Percentiles rank a stretch among this genome's conserved stretches.
Evolutionary conservation across 2,797 vertebrate genomes (phyloP).

Genomic region (Gadopsis marmoratus): DNA sequence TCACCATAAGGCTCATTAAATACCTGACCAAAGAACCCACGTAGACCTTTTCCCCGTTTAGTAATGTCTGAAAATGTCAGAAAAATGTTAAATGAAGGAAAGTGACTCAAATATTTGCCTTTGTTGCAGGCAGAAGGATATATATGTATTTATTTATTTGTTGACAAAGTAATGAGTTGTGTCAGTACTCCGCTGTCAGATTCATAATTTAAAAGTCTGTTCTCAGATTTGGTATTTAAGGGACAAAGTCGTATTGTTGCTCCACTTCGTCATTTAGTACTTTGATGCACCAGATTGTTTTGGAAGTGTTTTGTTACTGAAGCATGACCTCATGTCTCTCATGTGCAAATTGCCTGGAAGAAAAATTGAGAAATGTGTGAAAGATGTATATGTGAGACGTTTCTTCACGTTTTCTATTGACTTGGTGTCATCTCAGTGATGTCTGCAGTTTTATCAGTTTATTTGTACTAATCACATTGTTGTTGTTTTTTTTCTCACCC

Average conservation of each 20-base stretch:
- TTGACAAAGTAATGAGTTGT: neutral
- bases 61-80: neutral
- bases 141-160: neutral
- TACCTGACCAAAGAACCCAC: neutral
- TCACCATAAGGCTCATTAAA: too few relatives aligned
- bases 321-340: slow-evolving; percentile 1
- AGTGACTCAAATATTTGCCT: neutral
- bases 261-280: neutral
- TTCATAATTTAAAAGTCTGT: neutral
- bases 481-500: slow-evolving; percentile 16
- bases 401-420: neutral
- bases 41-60: neutral
- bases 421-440: neutral
- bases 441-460: neutral
- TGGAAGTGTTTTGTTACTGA: slow-evolving; percentile 11
- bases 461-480: slow-evolving; percentile 8
- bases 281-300: neutral
- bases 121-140: neutral
- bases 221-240: neutral
- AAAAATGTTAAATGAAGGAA: neutral
- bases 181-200: neutral
- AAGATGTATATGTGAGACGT: slow-evolving; percentile 1
- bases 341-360: slow-evolving; percentile 7
- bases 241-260: neutral
- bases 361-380: neutral